Conservation (phyloP, 2,113 vertebrate species). For the Guaruba guarouba region DNA sequence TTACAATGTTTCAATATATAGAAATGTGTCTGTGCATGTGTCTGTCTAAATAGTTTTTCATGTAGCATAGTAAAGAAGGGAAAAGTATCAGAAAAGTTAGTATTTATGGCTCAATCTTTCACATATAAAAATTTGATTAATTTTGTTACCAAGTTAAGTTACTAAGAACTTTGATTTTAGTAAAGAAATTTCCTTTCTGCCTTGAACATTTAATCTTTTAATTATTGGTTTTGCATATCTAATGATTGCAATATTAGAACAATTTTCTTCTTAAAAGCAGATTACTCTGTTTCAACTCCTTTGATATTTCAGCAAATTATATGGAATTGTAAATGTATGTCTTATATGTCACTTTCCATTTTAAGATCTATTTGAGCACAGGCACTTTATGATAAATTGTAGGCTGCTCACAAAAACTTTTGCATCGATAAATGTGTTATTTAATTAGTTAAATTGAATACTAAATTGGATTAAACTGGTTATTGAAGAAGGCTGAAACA, state of each 20-base stretch:
- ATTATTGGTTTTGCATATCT: background rate
- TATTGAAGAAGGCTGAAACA: background rate
- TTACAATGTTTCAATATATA: background rate
- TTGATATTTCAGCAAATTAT: background rate
- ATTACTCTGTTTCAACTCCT: background rate
- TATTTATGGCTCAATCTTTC: background rate
- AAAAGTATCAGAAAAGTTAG: background rate
- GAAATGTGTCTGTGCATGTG: background rate
- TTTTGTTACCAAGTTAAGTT: background rate
- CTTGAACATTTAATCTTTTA: background rate
- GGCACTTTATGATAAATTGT: background rate
- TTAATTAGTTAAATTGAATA: too few relatives aligned
- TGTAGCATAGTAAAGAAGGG: background rate
- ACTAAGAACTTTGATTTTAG: background rate
- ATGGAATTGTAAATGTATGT: background rate
- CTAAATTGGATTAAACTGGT: background rate
- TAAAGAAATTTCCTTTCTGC: background rate
- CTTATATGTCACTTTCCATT: background rate
- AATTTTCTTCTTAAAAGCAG: background rate
- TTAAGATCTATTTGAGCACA: background rate
- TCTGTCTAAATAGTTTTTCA: background rate
- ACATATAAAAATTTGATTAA: background rate
- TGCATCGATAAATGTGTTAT: background rate
- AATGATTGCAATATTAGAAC: background rate
- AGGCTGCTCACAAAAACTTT: background rate